Percentiles rank a stretch among this genome's conserved stretches.
Evolutionary conservation across 2,888 invertebrate species (phyloP).

Genomic region (Polydrusus cervinus): DNA sequence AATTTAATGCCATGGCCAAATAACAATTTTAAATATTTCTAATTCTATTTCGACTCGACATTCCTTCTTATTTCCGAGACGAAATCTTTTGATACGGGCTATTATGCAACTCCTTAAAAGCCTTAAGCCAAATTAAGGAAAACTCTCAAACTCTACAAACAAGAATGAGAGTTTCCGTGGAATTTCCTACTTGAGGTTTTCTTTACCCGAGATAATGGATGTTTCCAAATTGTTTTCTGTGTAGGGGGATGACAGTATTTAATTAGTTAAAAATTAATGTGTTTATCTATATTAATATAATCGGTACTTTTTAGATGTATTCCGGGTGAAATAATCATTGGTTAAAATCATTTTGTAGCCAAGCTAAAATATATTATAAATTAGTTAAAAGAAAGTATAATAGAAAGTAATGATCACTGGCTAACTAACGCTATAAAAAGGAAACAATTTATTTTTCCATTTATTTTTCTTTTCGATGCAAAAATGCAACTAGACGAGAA

Average conservation of each 20-base stretch:
- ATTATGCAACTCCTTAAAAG: constrained; percentile 21
- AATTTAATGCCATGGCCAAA: too few relatives aligned
- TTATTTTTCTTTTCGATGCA: background rate
- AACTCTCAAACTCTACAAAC: constrained; percentile 13
- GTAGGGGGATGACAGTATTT: background rate
- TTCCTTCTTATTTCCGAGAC: constrained; percentile 12
- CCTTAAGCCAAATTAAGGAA: constrained; percentile 17
- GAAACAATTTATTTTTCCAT: background rate
- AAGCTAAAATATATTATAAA: too few relatives aligned
- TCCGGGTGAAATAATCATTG: too few relatives aligned
- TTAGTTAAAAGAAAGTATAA: too few relatives aligned
- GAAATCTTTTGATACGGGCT: constrained; percentile 5
- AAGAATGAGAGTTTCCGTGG: constrained; percentile 3
- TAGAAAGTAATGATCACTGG: too few relatives aligned
- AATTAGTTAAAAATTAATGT: background rate
- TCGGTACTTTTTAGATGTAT: too few relatives aligned
- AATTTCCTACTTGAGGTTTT: constrained; percentile 28
- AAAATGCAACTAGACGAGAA: background rate
- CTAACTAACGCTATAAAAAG: background rate
- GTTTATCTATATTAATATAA: too few relatives aligned
- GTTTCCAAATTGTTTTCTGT: constrained; percentile 25
- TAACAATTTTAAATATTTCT: constrained; percentile 20
- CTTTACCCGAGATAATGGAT: constrained; percentile 22
- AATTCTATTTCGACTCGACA: background rate
- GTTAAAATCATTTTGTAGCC: too few relatives aligned